Evolutionary conservation across 2,797 vertebrate species (phyloP), one percentile per base, ranked within the genome.

Genomic region (Carcharodon carcharias): DNA sequence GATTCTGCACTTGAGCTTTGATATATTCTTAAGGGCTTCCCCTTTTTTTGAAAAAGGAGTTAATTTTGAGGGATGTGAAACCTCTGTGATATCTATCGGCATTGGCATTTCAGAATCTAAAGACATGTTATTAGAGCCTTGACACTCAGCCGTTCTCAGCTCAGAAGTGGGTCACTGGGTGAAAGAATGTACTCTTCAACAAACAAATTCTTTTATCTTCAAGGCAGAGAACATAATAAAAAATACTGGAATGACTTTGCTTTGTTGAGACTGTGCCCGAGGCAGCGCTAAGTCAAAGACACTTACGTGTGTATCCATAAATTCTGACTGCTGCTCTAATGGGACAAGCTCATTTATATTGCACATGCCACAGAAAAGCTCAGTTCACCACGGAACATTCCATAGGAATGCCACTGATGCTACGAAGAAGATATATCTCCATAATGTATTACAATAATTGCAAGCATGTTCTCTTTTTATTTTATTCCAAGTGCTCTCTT

Each of bases 271-370:
- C 69, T 35, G 45, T 21, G 69, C 69, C 67, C 5, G 50, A 56
- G 50, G 94, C 94, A 95, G 5, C 28, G n/a, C 26, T 56, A 95
- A 56, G 69, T 77, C 94, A 95, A 95, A 95, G 94, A 95, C 45
- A 63, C 56, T 61, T 77, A 56, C 31, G 28, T 71, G 21, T 95
- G 45, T 35, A 54, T 95, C 63, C 63, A 95, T 95, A 54, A 95
- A 56, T 73, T 95, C 65, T 69, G 92, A 94, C 92, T 67, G 61
- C 63, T 73, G 67, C 50, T 56, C 26, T 73, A 56, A 73, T 73
- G 50, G 94, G 50, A 77, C 69, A 77, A n/a, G 28, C 16, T 95
- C 28, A 56, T 95, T 95, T 54, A 73, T 50, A 31, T 77, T 31
- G 50, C 14, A 56, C 35, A 7, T 77, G 69, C 31, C 69, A 56